A percentile compares a stretch with the other conserved stretches of the same genome.
Evolutionary conservation across 2,888 invertebrate genomes (phyloP).

Genomic region (Netelia melanura): DNA sequence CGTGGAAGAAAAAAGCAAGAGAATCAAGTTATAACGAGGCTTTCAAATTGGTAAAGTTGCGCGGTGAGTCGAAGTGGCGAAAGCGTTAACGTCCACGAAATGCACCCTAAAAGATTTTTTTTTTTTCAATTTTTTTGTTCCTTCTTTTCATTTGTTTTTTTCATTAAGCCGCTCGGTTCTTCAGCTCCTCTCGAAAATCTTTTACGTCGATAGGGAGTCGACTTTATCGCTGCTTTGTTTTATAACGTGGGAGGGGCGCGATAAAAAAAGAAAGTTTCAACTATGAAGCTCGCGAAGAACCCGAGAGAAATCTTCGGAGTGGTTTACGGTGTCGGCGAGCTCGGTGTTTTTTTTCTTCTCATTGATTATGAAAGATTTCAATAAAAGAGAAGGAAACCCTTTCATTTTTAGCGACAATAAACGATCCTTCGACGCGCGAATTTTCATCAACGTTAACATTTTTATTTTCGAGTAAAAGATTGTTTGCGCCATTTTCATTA

Average conservation of each 20-base stretch:
- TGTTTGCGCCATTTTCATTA: too few relatives aligned
- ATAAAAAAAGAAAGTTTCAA: slow-evolving; percentile 4
- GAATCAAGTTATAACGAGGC: slow-evolving; percentile 65
- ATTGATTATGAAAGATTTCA: too few relatives aligned
- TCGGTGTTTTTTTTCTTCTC: too few relatives aligned
- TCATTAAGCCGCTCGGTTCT: slow-evolving; percentile 7
- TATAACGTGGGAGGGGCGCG: not conserved
- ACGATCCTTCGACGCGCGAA: too few relatives aligned
- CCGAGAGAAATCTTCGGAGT: not conserved
- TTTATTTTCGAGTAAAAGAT: too few relatives aligned
- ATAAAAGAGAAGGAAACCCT: too few relatives aligned
- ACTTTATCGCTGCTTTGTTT: slow-evolving; percentile 39
- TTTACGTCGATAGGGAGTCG: slow-evolving; percentile 17
- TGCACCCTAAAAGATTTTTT: slow-evolving; percentile 38
- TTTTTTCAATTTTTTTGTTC: not conserved
- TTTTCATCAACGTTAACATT: too few relatives aligned
- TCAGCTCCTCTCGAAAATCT: slow-evolving; percentile 14
- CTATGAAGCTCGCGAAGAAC: not conserved
- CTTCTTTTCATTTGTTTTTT: slow-evolving; percentile 19
- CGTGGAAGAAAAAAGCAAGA: slow-evolving; percentile 6
- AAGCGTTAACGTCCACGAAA: slow-evolving; percentile 27
- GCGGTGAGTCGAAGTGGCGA: slow-evolving; percentile 5
- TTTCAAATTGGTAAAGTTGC: slow-evolving; percentile 68
- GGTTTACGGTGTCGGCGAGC: not conserved
- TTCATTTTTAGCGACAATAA: too few relatives aligned